Percentiles rank a stretch among this genome's conserved stretches.
Conservation (phyloP, 2,888 invertebrate genomes). For the Coremacera marginata region DNA sequence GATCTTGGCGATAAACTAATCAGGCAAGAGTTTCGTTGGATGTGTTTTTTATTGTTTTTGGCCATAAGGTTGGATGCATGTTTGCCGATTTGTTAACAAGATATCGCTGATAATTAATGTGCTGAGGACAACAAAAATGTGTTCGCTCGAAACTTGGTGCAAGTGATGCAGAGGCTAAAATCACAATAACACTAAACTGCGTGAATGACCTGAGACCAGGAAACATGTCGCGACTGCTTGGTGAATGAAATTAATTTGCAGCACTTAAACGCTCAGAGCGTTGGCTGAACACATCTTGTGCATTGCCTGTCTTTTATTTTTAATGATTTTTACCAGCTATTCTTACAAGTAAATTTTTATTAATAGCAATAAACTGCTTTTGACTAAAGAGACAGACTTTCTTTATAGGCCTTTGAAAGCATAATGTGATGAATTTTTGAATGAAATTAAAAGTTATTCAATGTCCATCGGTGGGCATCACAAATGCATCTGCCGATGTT, state of each 20-base stretch:
- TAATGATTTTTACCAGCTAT: neutral
- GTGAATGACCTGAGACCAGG: neutral
- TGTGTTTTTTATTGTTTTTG: constrained; percentile 3
- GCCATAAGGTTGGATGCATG: neutral
- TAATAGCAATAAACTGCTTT: too few relatives aligned
- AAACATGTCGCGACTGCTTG: neutral
- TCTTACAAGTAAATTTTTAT: neutral
- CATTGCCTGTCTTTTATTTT: too few relatives aligned
- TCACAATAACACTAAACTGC: neutral
- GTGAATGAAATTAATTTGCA: neutral
- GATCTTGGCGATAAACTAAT: constrained; percentile 8
- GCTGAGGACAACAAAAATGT: constrained; percentile 5
- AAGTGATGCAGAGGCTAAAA: neutral
- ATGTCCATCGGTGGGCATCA: neutral
- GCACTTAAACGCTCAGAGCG: too few relatives aligned
- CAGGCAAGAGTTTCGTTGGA: constrained; percentile 3
- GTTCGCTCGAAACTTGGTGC: neutral
- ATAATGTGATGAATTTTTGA: constrained; percentile 3
- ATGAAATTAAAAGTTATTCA: neutral
- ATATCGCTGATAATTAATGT: constrained; percentile 35
- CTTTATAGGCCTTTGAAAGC: too few relatives aligned
- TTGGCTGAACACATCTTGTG: too few relatives aligned
- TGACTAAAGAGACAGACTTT: too few relatives aligned
- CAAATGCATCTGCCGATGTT: constrained; percentile 19
- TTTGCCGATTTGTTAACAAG: constrained; percentile 31